These are phyloP conservation scores for Craniophora ligustri DNA, from an alignment of 2,888 invertebrate genomes.

Conservation along the genomic window DNA sequence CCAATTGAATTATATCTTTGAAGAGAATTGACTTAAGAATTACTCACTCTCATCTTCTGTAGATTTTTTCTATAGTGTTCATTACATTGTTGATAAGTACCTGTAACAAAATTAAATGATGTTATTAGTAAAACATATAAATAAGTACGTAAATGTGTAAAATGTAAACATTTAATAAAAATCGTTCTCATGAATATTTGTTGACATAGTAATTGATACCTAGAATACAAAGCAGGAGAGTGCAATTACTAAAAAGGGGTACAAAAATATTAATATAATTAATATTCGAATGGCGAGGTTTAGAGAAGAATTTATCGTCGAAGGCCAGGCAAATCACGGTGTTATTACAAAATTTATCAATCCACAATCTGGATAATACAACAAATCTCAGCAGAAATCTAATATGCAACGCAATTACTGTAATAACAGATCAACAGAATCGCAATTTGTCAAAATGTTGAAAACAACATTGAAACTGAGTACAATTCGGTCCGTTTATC, in stretches of 20 bases:
- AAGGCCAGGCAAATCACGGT: conserved; percentile 45
- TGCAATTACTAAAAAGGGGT: too few relatives aligned
- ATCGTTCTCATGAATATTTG: too few relatives aligned
- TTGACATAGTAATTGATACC: too few relatives aligned
- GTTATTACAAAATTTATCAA: conserved; percentile 46
- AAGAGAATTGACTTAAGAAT: too few relatives aligned
- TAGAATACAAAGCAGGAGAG: too few relatives aligned
- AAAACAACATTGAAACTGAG: conserved; percentile 11
- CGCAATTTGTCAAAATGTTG: conserved; percentile 42
- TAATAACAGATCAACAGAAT: conserved; percentile 41
- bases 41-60: neutral
- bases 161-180: neutral
- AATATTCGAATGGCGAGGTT: conserved; percentile 15
- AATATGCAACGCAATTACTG: conserved; percentile 54
- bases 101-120: conserved; percentile 17
- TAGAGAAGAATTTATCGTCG: conserved; percentile 38
- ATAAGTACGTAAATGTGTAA: neutral
- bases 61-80: neutral
- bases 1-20: too few relatives aligned
- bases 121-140: conserved; percentile 1
- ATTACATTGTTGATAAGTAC: conserved; percentile 9
- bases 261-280: conserved; percentile 24
- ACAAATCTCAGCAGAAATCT: conserved; percentile 44
- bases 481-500: conserved; percentile 24
- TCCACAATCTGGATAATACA: conserved; percentile 45